Percentiles rank a stretch among this genome's conserved stretches.
phyloP scores from a whole-genome alignment of 2,113 vertebrate genomes.

The Romanogobio albipinnatus region DNA sequence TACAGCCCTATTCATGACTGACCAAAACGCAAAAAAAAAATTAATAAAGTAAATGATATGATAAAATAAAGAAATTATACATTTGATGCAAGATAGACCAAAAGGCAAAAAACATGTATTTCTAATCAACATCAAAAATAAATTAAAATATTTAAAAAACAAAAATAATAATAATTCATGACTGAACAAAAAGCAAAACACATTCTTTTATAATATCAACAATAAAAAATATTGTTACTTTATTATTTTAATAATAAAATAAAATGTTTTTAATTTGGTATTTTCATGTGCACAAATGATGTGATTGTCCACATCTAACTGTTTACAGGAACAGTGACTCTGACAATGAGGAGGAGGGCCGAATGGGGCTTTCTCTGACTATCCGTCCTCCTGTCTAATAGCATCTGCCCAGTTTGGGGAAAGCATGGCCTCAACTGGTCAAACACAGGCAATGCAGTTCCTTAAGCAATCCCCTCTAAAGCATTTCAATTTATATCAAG shows the following conservation, averaged over 20 bases:
- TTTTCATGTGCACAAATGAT: conserved; percentile 16
- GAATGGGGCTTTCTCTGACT: background rate
- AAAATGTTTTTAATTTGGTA: background rate
- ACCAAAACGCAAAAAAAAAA: background rate
- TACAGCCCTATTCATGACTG: background rate
- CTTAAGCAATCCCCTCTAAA: conserved; percentile 22
- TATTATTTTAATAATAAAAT: background rate
- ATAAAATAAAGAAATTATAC: background rate
- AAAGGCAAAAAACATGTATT: background rate
- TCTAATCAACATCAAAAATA: background rate
- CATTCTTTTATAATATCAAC: background rate
- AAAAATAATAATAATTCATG: background rate
- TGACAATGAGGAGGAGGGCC: background rate
- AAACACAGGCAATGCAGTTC: conserved; percentile 75
- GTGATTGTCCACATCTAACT: background rate
- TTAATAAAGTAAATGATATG: too few relatives aligned
- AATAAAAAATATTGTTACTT: background rate
- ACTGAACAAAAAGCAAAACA: background rate
- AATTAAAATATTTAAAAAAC: background rate
- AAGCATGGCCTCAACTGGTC: conserved; percentile 83
- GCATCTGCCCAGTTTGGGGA: conserved; percentile 70
- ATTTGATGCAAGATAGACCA: background rate
- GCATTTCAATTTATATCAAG: background rate
- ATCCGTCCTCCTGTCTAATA: background rate
- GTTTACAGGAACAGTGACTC: background rate